Percentiles rank a stretch among this genome's conserved stretches.
Evolutionary conservation across 2,113 vertebrate genomes (phyloP).

Genomic region (Sigmodon hispidus): DNA sequence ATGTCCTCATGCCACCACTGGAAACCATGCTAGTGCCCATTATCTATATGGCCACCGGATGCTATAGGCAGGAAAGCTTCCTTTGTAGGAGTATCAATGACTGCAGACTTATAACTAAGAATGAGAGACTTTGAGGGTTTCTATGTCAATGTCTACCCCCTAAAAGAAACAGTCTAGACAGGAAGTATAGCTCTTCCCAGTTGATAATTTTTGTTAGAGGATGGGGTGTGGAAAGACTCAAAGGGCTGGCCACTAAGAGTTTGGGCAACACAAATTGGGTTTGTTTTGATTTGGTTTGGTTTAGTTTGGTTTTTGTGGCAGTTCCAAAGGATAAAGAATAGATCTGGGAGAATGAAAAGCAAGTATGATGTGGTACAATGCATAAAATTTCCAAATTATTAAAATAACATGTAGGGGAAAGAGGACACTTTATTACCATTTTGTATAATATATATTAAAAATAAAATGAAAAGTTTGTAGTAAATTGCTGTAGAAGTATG

Average conservation of each 20-base stretch:
- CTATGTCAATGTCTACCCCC: not conserved
- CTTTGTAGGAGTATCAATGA: not conserved
- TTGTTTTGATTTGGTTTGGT: too few relatives aligned
- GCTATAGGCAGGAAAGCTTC: not conserved
- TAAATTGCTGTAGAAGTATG: too few relatives aligned
- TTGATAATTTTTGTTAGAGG: not conserved
- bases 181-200: not conserved
- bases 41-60: not conserved
- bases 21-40: not conserved
- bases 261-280: not conserved
- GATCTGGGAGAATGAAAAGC: not conserved
- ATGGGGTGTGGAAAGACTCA: not conserved
- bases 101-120: not conserved
- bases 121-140: not conserved
- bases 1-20: not conserved
- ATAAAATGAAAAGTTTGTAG: not conserved
- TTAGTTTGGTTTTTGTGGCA: too few relatives aligned
- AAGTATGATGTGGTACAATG: not conserved
- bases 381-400: not conserved
- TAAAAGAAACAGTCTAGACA: too few relatives aligned
- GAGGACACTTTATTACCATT: not conserved
- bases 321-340: too few relatives aligned
- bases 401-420: not conserved
- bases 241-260: not conserved
- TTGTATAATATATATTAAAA: not conserved